Evolutionary conservation across 2,797 vertebrate species (phyloP), one percentile per base, ranked within the genome.

Genomic region (Pangasius krempfi): DNA sequence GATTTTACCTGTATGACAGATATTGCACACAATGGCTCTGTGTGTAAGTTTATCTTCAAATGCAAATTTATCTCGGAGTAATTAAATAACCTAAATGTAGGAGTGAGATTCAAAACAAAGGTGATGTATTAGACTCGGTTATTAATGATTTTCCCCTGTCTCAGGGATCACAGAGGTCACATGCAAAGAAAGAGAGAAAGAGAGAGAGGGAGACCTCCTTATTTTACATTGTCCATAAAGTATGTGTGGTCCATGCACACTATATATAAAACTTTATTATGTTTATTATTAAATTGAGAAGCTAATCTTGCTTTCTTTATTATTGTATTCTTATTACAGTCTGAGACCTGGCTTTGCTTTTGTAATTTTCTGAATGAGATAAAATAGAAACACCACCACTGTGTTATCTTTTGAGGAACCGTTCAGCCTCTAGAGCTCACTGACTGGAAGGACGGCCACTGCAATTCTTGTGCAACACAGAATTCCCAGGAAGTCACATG

Each of bases 71-170:
- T 70, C 56, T 27, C 13, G 20, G 54, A 60, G 40, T 73, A 70
- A 82, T 82, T 56, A 73, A 81, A 58, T 58, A 37, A 33, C 9
- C 1, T 6, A 47, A n/a, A 54, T 66, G 8, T 81, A 30, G 1
- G 64, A 81, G 37, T 60, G 27, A 64, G n/a, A 33, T 14, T 75
- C n/a, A 62, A 83, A 84, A 73, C 68, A 75, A 80, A 83, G 58
- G 40, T 75, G 68, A n/a, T 33, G 64, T 25, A 58, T 56, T 40
- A 20, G 44, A 68, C 33, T 73, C 27, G 3, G 37, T 30, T 54
- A 79, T n/a, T 78, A 33, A 25, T 1, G 58, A 60, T 14, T 58
- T 25, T 44, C 12, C 13, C 56, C 22, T 40, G 18, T 14, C 9
- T 54, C 47, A 33, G 47, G 30, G 27, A 76, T 88, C 6, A 66